Percentiles rank a stretch among this genome's conserved stretches.
These are phyloP conservation scores for Drosophila malerkotliana DNA, from an alignment of 1,140 invertebrate genomes.

Conservation along the genomic window DNA sequence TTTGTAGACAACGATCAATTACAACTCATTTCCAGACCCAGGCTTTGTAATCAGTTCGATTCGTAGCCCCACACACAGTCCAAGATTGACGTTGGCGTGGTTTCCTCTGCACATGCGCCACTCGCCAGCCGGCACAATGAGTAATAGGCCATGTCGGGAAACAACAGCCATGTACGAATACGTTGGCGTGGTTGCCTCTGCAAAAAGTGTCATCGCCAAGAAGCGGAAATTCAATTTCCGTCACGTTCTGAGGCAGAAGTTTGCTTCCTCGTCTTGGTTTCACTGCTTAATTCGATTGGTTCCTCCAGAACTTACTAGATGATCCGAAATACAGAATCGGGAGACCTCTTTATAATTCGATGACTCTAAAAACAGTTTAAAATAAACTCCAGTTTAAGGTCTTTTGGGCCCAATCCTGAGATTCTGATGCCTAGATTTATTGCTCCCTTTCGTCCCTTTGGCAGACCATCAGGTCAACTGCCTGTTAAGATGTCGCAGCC, in stretches of 20 bases:
- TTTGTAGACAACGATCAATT: constrained; percentile 44
- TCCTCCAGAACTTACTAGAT: not conserved
- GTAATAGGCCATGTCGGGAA: not conserved
- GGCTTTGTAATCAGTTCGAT: constrained; percentile 24
- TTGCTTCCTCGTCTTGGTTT: constrained; percentile 53
- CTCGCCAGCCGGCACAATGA: constrained; percentile 38
- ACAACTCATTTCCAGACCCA: constrained; percentile 40
- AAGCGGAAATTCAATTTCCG: constrained; percentile 80
- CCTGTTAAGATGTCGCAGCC: constrained; percentile 45
- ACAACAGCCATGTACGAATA: constrained; percentile 1
- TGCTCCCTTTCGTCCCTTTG: constrained; percentile 27
- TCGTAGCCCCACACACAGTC: constrained; percentile 2
- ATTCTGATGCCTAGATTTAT: constrained; percentile 19
- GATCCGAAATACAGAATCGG: constrained; percentile 2
- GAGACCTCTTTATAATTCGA: not conserved
- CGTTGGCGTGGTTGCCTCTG: constrained; percentile 34
- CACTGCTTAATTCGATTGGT: not conserved
- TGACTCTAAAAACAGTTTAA: too few species aligned
- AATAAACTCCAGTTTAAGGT: not conserved
- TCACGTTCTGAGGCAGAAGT: constrained; percentile 70
- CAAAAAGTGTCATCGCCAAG: constrained; percentile 69
- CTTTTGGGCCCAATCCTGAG: not conserved
- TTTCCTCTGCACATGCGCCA: constrained; percentile 62
- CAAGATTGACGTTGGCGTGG: constrained; percentile 22
- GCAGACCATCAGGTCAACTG: constrained; percentile 51